Conservation (phyloP, 2,797 vertebrate genomes). For the Sebastiscus albofasciatus region DNA sequence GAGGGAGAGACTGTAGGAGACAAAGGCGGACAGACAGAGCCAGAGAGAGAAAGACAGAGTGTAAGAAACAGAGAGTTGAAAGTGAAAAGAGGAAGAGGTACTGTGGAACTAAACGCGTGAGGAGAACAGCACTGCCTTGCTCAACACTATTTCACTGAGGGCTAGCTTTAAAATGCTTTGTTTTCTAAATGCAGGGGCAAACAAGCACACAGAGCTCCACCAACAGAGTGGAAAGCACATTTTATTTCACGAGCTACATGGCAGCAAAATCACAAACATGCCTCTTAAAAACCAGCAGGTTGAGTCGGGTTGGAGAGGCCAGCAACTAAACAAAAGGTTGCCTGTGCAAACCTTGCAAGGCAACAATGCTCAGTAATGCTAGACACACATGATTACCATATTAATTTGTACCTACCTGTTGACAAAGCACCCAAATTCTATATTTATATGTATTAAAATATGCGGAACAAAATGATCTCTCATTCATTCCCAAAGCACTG, state of each 20-base stretch:
- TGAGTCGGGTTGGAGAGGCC: not conserved
- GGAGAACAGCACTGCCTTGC: slow-evolving; percentile 69
- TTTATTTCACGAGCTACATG: not conserved
- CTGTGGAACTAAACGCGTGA: not conserved
- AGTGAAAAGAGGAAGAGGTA: not conserved
- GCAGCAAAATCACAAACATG: slow-evolving; percentile 1
- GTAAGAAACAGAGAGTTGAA: slow-evolving; percentile 17
- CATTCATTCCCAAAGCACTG: slow-evolving; percentile 21
- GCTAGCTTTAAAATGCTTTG: slow-evolving; percentile 78
- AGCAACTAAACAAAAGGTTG: not conserved
- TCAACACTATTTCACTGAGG: slow-evolving; percentile 67
- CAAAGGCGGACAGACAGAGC: slow-evolving; percentile 35
- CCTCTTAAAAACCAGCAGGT: not conserved
- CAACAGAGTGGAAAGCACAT: not conserved
- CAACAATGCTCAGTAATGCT: not conserved
- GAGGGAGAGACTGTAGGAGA: slow-evolving; percentile 15
- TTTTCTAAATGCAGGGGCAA: slow-evolving; percentile 24
- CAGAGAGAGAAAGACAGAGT: not conserved
- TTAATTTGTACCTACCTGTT: not conserved
- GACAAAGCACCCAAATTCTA: not conserved
- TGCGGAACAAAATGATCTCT: not conserved
- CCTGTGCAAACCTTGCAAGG: not conserved
- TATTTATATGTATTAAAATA: not conserved
- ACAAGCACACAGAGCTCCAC: not conserved
- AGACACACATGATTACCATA: not conserved